Evolutionary conservation across 1,140 invertebrate species (phyloP), one percentile per base, ranked within the genome.

Genomic region (Aplysia californica): DNA sequence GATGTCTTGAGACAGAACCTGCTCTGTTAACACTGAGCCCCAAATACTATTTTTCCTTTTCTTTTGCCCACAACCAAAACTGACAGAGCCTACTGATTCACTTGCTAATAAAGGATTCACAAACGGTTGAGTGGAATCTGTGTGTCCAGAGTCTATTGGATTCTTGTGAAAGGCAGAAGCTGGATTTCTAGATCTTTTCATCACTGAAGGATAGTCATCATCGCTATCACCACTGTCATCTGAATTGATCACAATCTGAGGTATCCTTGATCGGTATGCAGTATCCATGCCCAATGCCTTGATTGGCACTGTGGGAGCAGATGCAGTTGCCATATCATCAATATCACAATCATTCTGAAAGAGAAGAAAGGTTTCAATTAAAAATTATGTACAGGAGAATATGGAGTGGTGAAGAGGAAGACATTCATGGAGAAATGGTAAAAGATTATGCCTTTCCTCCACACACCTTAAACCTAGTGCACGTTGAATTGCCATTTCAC

Each of bases 21-120:
- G 85, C 71, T 84, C 83, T 44, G 79, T 77, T 1, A 86, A 58
- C 29, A 86, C 81, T 58, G 81, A 80, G 21, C 85, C 79, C 85
- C 85, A 86, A 21, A 86, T 65, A 61, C 83, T 82, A 55, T 84
- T 84, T 39, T 55, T 74, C 66, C 80, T 83, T 31, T 77, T n/a
- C n/a, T 81, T 0, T 29, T 38, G 21, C 26, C 58, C 5, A n/a
- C 31, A n/a, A n/a, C 2, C 26, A 56, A 3, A 29, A 18, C 15
- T 15, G 15, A 26, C 15, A 38, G 31, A 35, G 20, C 35, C 26
- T 2, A 2, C 33, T 44, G 10, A 3, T 23, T 39, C 41, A 6
- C 20, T 44, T 41, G 72, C 6, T 1, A 65, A 61, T 29, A 75
- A 26, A 15, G 72, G 72, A 31, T 75, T 75, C n/a, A 75, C 41